These are phyloP conservation scores for Sitobion miscanthi DNA, from an alignment of 1,140 invertebrate genomes.

Conservation along the genomic window DNA sequence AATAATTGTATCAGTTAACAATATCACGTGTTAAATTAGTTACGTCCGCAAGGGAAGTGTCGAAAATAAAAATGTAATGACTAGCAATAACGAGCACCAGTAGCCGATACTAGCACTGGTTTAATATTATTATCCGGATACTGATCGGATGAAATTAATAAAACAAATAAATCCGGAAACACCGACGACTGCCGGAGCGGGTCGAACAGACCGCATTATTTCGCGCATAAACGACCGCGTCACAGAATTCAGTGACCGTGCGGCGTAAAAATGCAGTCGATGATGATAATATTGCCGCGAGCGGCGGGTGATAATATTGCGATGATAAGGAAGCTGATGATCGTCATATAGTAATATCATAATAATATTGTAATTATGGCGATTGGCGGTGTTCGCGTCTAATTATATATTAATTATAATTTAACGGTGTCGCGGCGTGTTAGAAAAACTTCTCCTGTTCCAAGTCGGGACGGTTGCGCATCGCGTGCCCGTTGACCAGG, in stretches of 20 bases:
- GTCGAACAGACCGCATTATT: neutral
- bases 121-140: neutral
- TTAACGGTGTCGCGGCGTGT: constrained; percentile 43
- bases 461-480: constrained; percentile 64
- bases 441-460: constrained; percentile 69
- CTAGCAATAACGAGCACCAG: neutral
- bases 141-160: neutral
- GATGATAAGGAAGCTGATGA: no score
- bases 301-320: no score
- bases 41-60: neutral
- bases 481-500: constrained; percentile 64
- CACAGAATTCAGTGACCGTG: no score
- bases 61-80: neutral
- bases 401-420: neutral
- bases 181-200: no score
- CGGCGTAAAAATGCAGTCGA: no score
- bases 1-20: neutral
- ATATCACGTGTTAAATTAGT: neutral
- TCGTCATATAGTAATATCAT: no score
- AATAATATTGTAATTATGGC: no score
- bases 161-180: neutral
- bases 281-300: no score
- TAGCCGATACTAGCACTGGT: neutral
- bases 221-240: no score
- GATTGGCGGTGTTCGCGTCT: no score